Percentiles rank a stretch among this genome's conserved stretches.
phyloP scores from a whole-genome alignment of 1,140 invertebrate species.

The Mizuhopecten yessoensis region DNA sequence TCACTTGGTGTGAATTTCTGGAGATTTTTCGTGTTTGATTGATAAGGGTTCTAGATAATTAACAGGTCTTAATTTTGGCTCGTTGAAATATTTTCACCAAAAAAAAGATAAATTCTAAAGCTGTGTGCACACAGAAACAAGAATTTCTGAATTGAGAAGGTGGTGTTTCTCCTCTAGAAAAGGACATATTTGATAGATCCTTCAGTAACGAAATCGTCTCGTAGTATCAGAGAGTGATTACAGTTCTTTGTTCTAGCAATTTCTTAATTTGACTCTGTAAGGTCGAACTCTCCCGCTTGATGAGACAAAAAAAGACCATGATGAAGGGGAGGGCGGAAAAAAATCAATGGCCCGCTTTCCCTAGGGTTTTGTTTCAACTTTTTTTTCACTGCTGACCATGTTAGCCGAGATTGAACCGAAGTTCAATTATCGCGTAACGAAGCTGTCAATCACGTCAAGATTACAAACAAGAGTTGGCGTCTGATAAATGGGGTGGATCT shows the following conservation, averaged over 20 bases:
- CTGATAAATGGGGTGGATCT: not conserved
- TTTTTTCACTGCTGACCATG: slow-evolving; percentile 12
- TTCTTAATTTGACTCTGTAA: not conserved
- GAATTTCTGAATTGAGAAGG: not conserved
- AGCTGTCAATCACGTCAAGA: slow-evolving; percentile 3
- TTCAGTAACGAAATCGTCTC: not conserved
- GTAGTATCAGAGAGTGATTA: slow-evolving; percentile 6
- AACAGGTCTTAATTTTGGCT: not conserved
- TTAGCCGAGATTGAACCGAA: not conserved
- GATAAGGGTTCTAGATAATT: not conserved
- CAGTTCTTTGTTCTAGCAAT: slow-evolving; percentile 17
- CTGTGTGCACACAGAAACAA: not conserved
- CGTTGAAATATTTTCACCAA: not conserved
- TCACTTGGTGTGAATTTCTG: not conserved
- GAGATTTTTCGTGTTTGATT: not conserved
- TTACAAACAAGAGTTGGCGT: not conserved
- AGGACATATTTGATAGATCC: no score
- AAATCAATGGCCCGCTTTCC: not conserved
- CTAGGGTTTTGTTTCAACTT: not conserved
- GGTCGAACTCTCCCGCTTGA: slow-evolving; percentile 5
- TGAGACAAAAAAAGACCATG: slow-evolving; percentile 7
- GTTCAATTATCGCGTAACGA: slow-evolving; percentile 3
- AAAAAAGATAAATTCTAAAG: not conserved
- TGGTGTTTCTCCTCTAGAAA: no score
- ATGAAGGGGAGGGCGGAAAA: slow-evolving; percentile 13